Evolutionary conservation across 2,797 vertebrate genomes (phyloP), one percentile per base, ranked within the genome.

Genomic region (Tokudaia muenninki): DNA sequence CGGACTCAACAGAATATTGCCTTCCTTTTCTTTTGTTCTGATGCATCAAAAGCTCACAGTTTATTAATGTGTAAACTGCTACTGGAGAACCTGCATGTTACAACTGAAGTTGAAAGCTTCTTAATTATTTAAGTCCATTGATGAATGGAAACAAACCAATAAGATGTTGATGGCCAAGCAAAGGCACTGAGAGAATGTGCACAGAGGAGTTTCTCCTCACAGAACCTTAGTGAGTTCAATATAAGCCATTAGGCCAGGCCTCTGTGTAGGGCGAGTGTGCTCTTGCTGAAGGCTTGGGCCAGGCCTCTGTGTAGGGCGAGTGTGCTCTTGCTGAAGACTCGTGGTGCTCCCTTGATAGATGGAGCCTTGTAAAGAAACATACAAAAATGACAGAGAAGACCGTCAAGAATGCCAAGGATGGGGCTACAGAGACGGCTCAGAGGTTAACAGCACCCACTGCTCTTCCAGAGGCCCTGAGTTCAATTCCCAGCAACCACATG

Each of bases 111-210:
- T 77, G 90, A 86, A 95, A 97, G 88, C 70, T 84, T 61, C 67
- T 78, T 70, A 95, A 96, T 97, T 96, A 96, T 97, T 96, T 78
- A 97, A 86, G 84, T 74, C n/a, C 9, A 95, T 55, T 72, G 92
- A 87, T 24, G 50, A 96, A 94, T 47, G 57, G 61, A 80, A 97
- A 94, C 21, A 91, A 94, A 93, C 89, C 83, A 90, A 41, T 90
- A 83, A 92, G 50, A 96, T 67, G 21, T 12, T 84, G 70, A 86
- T 95, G 61, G 92, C 59, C 92, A 94, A 70, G 78, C 52, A 94
- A 80, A 95, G 65, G 52, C 90, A 81, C 55, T 90, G 31, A 57
- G 70, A 4, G 52, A 19, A 59, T 55, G 52, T 57, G 47, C 93
- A 24, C 74, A 72, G 91, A 59, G 21, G 14, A 19, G 17, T 37